Evolutionary conservation across 2,113 vertebrate species (phyloP).

Genomic region (Cyprinus carpio): DNA sequence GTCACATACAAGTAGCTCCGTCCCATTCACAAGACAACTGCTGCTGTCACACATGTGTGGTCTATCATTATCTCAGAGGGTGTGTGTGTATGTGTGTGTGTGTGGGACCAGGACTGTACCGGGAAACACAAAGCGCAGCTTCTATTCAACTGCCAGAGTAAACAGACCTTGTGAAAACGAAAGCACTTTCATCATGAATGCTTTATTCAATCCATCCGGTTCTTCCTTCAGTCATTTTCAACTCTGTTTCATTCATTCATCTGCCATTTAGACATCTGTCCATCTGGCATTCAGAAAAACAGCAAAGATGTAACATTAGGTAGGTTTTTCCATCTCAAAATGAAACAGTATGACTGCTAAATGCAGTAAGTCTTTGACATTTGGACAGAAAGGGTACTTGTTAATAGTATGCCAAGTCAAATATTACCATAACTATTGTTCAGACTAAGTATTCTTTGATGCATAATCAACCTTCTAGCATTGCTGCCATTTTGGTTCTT

Average conservation of each 20-base stretch:
- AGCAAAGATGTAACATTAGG: background rate
- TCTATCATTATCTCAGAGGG: conserved; percentile 23
- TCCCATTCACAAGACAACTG: conserved; percentile 34
- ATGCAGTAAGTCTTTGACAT: background rate
- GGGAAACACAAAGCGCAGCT: conserved; percentile 57
- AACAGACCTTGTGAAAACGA: conserved; percentile 59
- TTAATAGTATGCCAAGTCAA: background rate
- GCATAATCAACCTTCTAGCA: too few relatives aligned
- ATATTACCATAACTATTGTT: background rate
- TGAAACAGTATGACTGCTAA: background rate
- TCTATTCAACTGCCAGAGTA: conserved; percentile 60
- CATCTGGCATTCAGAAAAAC: background rate
- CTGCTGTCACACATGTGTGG: conserved; percentile 5
- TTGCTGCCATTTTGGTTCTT: too few relatives aligned
- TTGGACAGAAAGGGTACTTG: background rate
- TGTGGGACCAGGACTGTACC: conserved; percentile 42
- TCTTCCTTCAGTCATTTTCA: conserved; percentile 31
- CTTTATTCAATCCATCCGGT: background rate
- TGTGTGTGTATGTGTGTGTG: conserved; percentile 19
- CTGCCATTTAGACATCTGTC: too few relatives aligned
- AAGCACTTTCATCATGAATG: conserved; percentile 52
- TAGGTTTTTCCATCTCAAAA: background rate
- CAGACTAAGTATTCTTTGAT: background rate
- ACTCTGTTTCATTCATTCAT: background rate
- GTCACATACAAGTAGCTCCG: conserved; percentile 4